Evolutionary conservation across 2,113 vertebrate species (phyloP).

Genomic region (Paradisaea rubra): DNA sequence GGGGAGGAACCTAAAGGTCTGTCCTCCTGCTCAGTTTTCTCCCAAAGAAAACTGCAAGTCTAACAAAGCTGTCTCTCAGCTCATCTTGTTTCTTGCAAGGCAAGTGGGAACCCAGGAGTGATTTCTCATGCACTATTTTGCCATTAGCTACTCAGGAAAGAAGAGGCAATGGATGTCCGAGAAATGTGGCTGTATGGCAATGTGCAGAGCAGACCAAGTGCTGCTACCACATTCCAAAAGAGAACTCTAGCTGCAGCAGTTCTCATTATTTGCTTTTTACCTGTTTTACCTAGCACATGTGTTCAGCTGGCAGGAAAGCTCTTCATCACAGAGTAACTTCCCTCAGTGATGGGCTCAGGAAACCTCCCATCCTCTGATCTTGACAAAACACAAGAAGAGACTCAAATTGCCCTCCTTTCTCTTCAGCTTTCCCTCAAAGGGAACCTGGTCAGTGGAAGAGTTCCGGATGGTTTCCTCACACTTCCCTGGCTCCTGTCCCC

Average conservation of each 20-base stretch:
- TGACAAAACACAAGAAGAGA: not conserved
- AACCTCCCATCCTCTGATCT: not conserved
- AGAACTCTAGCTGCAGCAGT: not conserved
- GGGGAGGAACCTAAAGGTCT: not conserved
- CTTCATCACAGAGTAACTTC: not conserved
- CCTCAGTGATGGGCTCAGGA: not conserved
- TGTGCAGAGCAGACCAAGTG: not conserved
- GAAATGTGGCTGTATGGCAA: not conserved
- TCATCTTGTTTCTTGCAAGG: not conserved
- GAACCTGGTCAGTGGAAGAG: not conserved
- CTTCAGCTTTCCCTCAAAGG: not conserved
- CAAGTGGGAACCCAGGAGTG: not conserved
- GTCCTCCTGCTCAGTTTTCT: not conserved
- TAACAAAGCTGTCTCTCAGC: not conserved
- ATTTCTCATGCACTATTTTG: not conserved
- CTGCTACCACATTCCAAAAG: not conserved
- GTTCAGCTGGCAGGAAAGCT: not conserved
- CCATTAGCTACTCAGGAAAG: not conserved
- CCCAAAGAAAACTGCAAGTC: not conserved
- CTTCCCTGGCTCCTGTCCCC: not conserved
- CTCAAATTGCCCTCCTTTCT: not conserved
- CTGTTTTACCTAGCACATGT: not conserved
- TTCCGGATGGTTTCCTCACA: not conserved
- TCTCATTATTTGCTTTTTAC: not conserved
- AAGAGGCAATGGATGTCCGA: fast-evolving